Conservation (phyloP, 1,140 invertebrate species). For the Zaprionus davidi region DNA sequence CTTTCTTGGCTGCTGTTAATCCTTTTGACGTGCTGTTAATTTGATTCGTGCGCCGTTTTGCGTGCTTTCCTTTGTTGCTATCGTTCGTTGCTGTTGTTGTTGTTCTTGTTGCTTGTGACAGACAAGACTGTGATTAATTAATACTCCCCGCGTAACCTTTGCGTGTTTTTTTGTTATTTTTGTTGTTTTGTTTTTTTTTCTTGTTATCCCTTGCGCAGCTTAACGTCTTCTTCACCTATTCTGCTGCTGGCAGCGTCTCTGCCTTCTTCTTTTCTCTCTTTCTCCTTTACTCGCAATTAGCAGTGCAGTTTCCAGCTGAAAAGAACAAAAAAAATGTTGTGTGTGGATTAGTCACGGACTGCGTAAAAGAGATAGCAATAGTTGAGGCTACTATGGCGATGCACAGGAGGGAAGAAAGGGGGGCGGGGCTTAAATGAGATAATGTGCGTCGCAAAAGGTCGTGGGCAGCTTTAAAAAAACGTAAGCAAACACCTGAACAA, state of each 20-base stretch:
- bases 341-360: slow-evolving; percentile 46
- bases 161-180: slow-evolving; percentile 19
- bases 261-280: not conserved
- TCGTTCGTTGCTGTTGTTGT: slow-evolving; percentile 6
- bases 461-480: slow-evolving; percentile 3
- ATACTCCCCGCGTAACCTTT: slow-evolving; percentile 51
- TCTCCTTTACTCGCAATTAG: slow-evolving; percentile 49
- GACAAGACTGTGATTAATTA: slow-evolving; percentile 73
- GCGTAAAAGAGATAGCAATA: slow-evolving; percentile 2
- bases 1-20: slow-evolving; percentile 34
- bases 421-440: not conserved
- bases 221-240: not conserved
- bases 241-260: slow-evolving; percentile 1
- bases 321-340: slow-evolving; percentile 26
- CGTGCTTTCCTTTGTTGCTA: slow-evolving; percentile 4
- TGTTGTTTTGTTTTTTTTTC: slow-evolving; percentile 1
- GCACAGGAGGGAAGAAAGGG: not conserved
- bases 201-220: slow-evolving; percentile 1
- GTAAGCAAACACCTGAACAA: slow-evolving; percentile 11
- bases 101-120: slow-evolving; percentile 34
- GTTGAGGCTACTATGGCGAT: not conserved
- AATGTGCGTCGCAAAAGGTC: slow-evolving; percentile 14
- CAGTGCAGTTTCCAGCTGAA: slow-evolving; percentile 68
- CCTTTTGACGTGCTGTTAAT: slow-evolving; percentile 65
- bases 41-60: slow-evolving; percentile 41